Conservation (phyloP, 2,888 invertebrate species). For the Exephanes ischioxanthus region DNA sequence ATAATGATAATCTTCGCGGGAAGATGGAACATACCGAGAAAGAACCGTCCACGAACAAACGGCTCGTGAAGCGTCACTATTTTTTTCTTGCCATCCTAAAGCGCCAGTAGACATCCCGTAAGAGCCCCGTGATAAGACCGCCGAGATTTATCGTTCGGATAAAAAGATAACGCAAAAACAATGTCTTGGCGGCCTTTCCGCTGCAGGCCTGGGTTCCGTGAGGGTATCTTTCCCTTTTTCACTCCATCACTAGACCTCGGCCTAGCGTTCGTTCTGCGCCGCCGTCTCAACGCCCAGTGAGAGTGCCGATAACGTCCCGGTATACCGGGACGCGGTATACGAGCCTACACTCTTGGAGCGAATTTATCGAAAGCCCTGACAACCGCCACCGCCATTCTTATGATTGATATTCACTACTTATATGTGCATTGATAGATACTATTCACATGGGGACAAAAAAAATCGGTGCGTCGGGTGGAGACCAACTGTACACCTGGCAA, state of each 20-base stretch:
- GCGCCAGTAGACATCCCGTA: constrained; percentile 51
- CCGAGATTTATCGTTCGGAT: constrained; percentile 78
- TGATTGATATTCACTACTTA: constrained; percentile 71
- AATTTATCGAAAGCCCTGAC: constrained; percentile 71
- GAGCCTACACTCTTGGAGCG: constrained; percentile 42
- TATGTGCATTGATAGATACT: constrained; percentile 23
- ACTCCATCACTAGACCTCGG: constrained; percentile 43
- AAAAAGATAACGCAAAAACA: constrained; percentile 77
- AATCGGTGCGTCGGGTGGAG: no score
- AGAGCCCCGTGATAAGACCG: constrained; percentile 57
- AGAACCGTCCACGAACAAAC: constrained; percentile 42
- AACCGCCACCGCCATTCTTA: constrained; percentile 54
- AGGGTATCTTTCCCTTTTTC: constrained; percentile 28
- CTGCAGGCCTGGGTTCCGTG: constrained; percentile 23
- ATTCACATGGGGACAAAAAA: constrained; percentile 13
- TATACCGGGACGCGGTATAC: constrained; percentile 37
- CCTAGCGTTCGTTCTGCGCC: not conserved
- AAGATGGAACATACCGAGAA: constrained; percentile 15
- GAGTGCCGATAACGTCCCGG: constrained; percentile 40
- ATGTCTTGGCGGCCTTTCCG: constrained; percentile 64
- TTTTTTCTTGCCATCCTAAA: constrained; percentile 41
- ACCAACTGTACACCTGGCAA: no score
- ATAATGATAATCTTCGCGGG: not conserved
- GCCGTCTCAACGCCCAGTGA: constrained; percentile 44
- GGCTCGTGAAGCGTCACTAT: constrained; percentile 64